Conservation (phyloP, 2,888 invertebrate genomes). For the Brassicogethes aeneus region DNA sequence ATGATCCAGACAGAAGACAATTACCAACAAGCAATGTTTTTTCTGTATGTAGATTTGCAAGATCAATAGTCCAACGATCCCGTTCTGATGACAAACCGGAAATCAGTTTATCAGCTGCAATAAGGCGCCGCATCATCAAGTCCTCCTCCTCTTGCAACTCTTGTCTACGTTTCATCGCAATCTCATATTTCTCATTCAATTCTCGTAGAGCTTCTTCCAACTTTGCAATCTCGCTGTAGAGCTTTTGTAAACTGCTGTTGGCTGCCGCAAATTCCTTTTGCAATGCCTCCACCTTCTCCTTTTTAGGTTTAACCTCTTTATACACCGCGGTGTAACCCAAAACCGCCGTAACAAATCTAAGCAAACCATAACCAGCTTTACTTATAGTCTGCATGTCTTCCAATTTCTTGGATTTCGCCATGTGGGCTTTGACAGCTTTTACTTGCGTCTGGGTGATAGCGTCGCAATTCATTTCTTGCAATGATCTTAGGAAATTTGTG, state of each 20-base stretch:
- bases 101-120: slow-evolving; percentile 83
- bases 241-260: slow-evolving; percentile 56
- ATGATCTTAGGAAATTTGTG: slow-evolving; percentile 66
- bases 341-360: slow-evolving; percentile 80
- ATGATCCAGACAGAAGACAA: slow-evolving; percentile 72
- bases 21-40: slow-evolving; percentile 71
- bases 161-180: slow-evolving; percentile 58
- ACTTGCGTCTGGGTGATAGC: slow-evolving; percentile 63
- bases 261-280: slow-evolving; percentile 61
- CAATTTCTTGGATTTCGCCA: slow-evolving; percentile 62
- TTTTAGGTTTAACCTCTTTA: slow-evolving; percentile 76
- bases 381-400: slow-evolving; percentile 81
- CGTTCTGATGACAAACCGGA: slow-evolving; percentile 79
- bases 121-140: slow-evolving; percentile 66
- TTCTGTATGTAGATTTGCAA: slow-evolving; percentile 61
- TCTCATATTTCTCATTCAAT: slow-evolving; percentile 67
- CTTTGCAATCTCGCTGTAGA: slow-evolving; percentile 64
- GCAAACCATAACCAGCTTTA: slow-evolving; percentile 75
- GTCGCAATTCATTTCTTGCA: slow-evolving; percentile 83
- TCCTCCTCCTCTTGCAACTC: slow-evolving; percentile 74
- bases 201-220: slow-evolving; percentile 61
- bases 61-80: slow-evolving; percentile 69
- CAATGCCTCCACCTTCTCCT: slow-evolving; percentile 70
- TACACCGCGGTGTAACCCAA: slow-evolving; percentile 84
- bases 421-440: slow-evolving; percentile 59